phyloP scores from a whole-genome alignment of 2,888 invertebrate genomes.

The Amitus sp. region DNA sequence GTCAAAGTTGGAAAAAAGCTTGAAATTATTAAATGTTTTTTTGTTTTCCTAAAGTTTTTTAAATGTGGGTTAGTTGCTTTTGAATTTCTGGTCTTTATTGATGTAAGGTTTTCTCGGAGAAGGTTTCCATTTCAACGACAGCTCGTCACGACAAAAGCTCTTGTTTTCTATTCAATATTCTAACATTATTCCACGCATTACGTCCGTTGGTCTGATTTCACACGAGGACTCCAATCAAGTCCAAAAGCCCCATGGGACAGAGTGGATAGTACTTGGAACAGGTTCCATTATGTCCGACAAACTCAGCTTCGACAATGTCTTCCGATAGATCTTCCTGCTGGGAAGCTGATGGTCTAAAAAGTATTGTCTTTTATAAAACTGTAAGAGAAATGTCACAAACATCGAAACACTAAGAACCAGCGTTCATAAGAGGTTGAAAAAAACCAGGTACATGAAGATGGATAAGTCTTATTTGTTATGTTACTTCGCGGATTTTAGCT shows the following conservation, averaged over 20 bases:
- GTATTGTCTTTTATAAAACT: constrained; percentile 33
- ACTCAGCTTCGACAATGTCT: constrained; percentile 71
- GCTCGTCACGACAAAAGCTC: not conserved
- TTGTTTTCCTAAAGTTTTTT: too few relatives aligned
- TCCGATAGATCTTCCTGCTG: constrained; percentile 69
- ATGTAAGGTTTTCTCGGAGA: too few relatives aligned
- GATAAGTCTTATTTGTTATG: too few relatives aligned
- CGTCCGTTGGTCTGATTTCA: constrained; percentile 53
- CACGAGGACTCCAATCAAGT: constrained; percentile 68
- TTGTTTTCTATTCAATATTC: constrained; percentile 24
- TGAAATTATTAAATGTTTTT: too few relatives aligned
- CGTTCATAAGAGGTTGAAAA: too few relatives aligned
- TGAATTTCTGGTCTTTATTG: too few relatives aligned
- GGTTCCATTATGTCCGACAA: constrained; percentile 66
- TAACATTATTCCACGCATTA: constrained; percentile 31
- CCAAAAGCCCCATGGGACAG: constrained; percentile 70
- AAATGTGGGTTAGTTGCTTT: too few relatives aligned
- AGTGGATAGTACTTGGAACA: constrained; percentile 67
- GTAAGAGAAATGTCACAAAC: constrained; percentile 11
- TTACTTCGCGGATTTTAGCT: too few relatives aligned
- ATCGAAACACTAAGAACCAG: too few relatives aligned
- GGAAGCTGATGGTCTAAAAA: constrained; percentile 72
- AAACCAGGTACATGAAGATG: too few relatives aligned
- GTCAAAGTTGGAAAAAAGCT: too few relatives aligned
- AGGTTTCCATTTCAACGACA: too few relatives aligned